Evolutionary conservation across 2,888 invertebrate species (phyloP), one percentile per base, ranked within the genome.

Genomic region (Metopia argyrocephala): DNA sequence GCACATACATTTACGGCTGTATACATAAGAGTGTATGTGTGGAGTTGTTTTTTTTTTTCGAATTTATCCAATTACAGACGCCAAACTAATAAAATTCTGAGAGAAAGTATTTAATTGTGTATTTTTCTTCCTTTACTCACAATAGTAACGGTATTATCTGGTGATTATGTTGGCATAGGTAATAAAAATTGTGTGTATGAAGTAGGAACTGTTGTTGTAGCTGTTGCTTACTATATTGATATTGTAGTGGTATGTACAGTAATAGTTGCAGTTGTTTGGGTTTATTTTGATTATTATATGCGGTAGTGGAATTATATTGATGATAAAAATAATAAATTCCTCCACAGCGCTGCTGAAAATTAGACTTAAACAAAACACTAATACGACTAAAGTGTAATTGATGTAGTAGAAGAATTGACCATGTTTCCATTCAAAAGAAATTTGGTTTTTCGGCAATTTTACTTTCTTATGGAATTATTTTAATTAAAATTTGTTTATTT

Each of bases 351-450:
- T 28, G 25, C 9, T 5, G 56, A 69, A 73, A 78, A 56, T n/a
- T 18, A 25, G 64, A 45, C 46, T 71, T 59, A 61, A 70, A 69
- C 76, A 76, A 76, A 69, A 82, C 69, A 45, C 81, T 57, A 65
- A 78, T 18, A 18, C 66, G 66, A 46, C 54, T 57, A 73, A 69
- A 46, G 31, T 57, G 71, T 73, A 68, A 68, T 71, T 68, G 64
- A 76, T 68, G 57, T 62, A 76, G 73, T 27, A 45, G 64, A 52
- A 56, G 73, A 64, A 57, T 46, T 38, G 23, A 74, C 84, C 85
- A 84, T 86, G 85, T 87, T 88, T 88, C 87, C 87, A 88, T 88
- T 88, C 87, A 88, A 88, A 87, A 74, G 38, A 38, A 38, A 38
- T 38, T 15, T 15, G 38, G 38, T 74, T 73, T 78, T 9, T 27